Percentiles rank a stretch among this genome's conserved stretches.
Conservation (phyloP, 2,888 invertebrate genomes). For the Heteropelma amictum region DNA sequence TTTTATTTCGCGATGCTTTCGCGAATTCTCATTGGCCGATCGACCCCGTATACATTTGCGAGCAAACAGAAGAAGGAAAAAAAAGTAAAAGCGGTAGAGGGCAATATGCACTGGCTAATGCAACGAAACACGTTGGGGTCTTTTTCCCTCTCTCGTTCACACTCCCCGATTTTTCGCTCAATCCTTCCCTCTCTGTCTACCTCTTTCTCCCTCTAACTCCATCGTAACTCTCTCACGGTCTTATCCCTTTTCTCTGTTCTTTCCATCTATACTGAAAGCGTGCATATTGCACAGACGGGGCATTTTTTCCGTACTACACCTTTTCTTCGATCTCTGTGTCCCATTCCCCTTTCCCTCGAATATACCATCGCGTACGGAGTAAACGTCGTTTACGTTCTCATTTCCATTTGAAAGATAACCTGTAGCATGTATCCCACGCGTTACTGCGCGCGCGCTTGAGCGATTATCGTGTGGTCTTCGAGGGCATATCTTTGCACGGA, state of each 20-base stretch:
- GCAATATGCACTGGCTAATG: constrained; percentile 52
- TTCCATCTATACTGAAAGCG: no score
- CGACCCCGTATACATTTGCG: constrained; percentile 62
- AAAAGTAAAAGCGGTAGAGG: constrained; percentile 38
- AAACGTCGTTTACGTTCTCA: constrained; percentile 22
- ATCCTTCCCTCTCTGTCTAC: neutral
- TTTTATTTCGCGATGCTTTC: constrained; percentile 71
- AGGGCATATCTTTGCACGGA: neutral
- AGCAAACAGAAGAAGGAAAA: constrained; percentile 44
- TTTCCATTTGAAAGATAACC: constrained; percentile 53
- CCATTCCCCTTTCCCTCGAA: constrained; percentile 23
- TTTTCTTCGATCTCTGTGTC: constrained; percentile 48
- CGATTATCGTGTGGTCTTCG: neutral
- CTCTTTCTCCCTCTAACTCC: constrained; percentile 15
- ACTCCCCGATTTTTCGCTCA: neutral
- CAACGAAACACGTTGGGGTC: constrained; percentile 48
- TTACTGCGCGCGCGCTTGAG: constrained; percentile 22
- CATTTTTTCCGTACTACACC: constrained; percentile 3
- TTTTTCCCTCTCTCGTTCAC: constrained; percentile 1
- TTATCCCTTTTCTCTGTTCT: constrained; percentile 20
- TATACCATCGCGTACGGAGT: neutral
- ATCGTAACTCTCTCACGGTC: constrained; percentile 50
- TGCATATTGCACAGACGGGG: constrained; percentile 49
- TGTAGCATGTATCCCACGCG: constrained; percentile 46
- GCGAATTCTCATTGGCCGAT: constrained; percentile 73